Conservation (phyloP, 2,888 invertebrate species). For the Sinelater perroti region DNA sequence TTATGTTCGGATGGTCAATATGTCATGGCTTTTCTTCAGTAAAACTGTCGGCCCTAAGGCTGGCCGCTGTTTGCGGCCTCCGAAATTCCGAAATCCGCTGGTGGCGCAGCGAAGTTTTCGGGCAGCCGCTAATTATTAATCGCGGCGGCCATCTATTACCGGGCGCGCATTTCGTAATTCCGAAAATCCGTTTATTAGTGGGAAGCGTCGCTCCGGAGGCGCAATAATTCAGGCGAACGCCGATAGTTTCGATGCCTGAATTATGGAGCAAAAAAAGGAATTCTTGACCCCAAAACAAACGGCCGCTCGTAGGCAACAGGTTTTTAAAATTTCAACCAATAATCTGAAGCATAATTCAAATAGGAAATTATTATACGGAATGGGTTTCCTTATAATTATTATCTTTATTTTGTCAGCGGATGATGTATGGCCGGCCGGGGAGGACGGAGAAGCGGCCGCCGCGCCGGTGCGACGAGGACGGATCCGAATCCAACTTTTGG, state of each 20-base stretch:
- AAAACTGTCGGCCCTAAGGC: too few relatives aligned
- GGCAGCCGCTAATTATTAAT: too few relatives aligned
- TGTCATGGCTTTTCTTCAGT: too few relatives aligned
- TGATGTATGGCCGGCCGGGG: slow-evolving; percentile 37
- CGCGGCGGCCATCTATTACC: too few relatives aligned
- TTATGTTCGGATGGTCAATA: too few relatives aligned
- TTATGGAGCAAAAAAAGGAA: slow-evolving; percentile 16
- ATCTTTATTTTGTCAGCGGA: slow-evolving; percentile 42
- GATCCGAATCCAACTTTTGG: slow-evolving; percentile 4
- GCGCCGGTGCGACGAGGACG: neutral
- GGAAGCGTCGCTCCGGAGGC: slow-evolving; percentile 6
- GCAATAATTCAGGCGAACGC: slow-evolving; percentile 10
- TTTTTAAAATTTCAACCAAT: slow-evolving; percentile 43
- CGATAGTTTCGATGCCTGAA: slow-evolving; percentile 15
- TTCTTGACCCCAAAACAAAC: slow-evolving; percentile 22
- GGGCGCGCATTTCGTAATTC: too few relatives aligned
- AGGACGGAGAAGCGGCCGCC: neutral
- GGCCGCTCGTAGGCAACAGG: slow-evolving; percentile 26
- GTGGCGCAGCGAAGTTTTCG: too few relatives aligned
- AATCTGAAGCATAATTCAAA: slow-evolving; percentile 46
- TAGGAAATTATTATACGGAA: slow-evolving; percentile 44
- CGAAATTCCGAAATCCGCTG: too few relatives aligned
- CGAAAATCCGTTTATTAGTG: slow-evolving; percentile 10
- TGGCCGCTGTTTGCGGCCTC: too few relatives aligned
- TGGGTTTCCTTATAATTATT: slow-evolving; percentile 43